These are phyloP conservation scores for Sitobion miscanthi DNA, from an alignment of 1,140 invertebrate genomes.

Conservation along the genomic window DNA sequence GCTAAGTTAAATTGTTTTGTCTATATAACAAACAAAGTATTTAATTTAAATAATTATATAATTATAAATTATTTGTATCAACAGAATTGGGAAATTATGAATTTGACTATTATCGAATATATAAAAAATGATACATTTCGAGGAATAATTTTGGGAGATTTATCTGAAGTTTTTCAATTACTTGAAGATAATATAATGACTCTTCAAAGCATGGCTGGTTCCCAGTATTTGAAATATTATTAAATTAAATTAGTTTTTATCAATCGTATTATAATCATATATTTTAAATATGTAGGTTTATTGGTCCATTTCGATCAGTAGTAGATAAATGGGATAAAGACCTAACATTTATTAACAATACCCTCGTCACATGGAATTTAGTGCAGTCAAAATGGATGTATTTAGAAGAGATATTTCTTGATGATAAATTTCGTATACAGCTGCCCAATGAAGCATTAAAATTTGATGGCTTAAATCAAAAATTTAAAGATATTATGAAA, in stretches of 20 bases:
- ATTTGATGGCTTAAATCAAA: constrained; percentile 86
- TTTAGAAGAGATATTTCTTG: constrained; percentile 83
- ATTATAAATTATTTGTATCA: not conserved
- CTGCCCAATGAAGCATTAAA: constrained; percentile 85
- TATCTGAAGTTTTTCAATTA: constrained; percentile 80
- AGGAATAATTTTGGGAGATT: constrained; percentile 78
- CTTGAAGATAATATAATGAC: constrained; percentile 89
- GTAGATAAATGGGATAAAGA: constrained; percentile 86
- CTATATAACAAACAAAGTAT: too few relatives aligned
- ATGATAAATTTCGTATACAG: constrained; percentile 82
- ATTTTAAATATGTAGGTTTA: constrained; percentile 69
- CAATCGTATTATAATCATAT: not conserved
- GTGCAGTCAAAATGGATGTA: constrained; percentile 90
- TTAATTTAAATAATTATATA: too few relatives aligned
- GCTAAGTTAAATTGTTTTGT: not conserved
- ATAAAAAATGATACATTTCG: constrained; percentile 68
- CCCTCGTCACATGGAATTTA: constrained; percentile 83
- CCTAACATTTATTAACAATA: constrained; percentile 80
- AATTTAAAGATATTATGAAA: constrained; percentile 81
- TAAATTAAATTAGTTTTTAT: not conserved
- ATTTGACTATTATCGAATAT: not conserved
- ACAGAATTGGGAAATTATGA: constrained; percentile 11
- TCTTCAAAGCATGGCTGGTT: constrained; percentile 88
- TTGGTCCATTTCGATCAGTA: constrained; percentile 80
- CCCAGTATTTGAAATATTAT: constrained; percentile 67